Percentiles rank a stretch among this genome's conserved stretches.
phyloP scores from a whole-genome alignment of 2,797 vertebrate genomes.

The Myotis daubentonii region DNA sequence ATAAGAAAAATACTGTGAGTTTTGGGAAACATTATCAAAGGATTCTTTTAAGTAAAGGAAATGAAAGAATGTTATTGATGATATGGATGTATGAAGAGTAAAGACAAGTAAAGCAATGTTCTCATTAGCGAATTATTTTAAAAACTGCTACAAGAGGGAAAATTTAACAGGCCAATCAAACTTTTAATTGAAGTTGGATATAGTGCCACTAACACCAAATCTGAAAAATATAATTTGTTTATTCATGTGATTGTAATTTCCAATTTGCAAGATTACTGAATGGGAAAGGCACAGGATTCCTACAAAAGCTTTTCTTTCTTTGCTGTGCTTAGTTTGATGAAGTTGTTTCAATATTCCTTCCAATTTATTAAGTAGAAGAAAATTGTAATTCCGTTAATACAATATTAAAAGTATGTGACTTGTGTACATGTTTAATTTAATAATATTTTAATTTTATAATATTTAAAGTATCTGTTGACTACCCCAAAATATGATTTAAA shows the following conservation, averaged over 20 bases:
- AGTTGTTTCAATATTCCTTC: neutral
- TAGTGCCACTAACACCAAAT: neutral
- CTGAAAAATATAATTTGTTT: neutral
- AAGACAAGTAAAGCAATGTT: neutral
- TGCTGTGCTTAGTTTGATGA: neutral
- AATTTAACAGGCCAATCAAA: neutral
- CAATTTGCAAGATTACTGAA: neutral
- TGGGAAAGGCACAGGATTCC: neutral
- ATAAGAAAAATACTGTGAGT: slow-evolving; percentile 46
- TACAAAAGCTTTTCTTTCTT: neutral
- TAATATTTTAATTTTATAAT: neutral
- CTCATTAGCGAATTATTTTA: neutral
- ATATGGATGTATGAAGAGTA: neutral
- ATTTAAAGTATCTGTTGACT: neutral
- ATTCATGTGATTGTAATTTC: neutral
- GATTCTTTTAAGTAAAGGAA: neutral
- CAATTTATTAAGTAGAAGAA: neutral
- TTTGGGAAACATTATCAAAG: slow-evolving; percentile 58
- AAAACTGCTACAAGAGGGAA: neutral
- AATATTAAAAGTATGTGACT: neutral
- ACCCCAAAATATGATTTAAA: neutral
- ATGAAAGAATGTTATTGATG: neutral
- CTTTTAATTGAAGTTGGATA: neutral
- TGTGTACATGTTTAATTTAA: neutral
- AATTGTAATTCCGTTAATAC: neutral